Evolutionary conservation across 2,888 invertebrate genomes (phyloP).

Genomic region (Melieria crassipennis): DNA sequence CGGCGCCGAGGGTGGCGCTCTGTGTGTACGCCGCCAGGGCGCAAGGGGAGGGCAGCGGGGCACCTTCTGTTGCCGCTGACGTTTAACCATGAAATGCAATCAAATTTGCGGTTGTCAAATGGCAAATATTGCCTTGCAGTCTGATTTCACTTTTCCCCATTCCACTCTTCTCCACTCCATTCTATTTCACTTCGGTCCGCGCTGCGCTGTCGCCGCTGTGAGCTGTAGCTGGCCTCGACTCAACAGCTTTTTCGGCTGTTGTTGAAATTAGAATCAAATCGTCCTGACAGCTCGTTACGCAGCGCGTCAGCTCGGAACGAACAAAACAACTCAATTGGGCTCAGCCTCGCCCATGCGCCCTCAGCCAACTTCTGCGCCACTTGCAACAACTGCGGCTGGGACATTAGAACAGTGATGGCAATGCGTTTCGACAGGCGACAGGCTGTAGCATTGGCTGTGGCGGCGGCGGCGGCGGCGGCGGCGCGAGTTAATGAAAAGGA

Average conservation of each 20-base stretch:
- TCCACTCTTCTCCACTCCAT: neutral
- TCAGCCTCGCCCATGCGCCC: neutral
- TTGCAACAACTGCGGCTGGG: too few species aligned
- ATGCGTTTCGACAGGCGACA: neutral
- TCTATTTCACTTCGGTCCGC: slow-evolving; percentile 25
- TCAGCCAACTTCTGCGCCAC: too few species aligned
- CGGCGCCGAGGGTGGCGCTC: neutral
- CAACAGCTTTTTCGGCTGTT: neutral
- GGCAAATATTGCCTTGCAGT: slow-evolving; percentile 52
- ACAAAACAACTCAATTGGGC: slow-evolving; percentile 47
- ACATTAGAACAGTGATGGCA: too few species aligned
- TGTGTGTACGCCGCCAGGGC: neutral
- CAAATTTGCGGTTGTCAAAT: slow-evolving; percentile 64
- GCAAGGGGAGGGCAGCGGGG: slow-evolving; percentile 8
- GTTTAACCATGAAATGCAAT: slow-evolving; percentile 64
- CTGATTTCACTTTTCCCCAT: neutral
- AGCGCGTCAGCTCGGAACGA: slow-evolving; percentile 43
- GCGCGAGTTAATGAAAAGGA: slow-evolving; percentile 65
- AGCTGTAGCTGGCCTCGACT: slow-evolving; percentile 2
- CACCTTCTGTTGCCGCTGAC: slow-evolving; percentile 36
- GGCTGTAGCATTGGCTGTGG: slow-evolving; percentile 15
- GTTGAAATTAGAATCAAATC: slow-evolving; percentile 44
- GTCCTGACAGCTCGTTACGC: slow-evolving; percentile 53
- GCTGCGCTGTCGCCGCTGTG: neutral
- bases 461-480: slow-evolving; percentile 39